Base-by-base conservation (phyloP, 2,888 invertebrate species). In the Ennomos erosarius region DNA sequence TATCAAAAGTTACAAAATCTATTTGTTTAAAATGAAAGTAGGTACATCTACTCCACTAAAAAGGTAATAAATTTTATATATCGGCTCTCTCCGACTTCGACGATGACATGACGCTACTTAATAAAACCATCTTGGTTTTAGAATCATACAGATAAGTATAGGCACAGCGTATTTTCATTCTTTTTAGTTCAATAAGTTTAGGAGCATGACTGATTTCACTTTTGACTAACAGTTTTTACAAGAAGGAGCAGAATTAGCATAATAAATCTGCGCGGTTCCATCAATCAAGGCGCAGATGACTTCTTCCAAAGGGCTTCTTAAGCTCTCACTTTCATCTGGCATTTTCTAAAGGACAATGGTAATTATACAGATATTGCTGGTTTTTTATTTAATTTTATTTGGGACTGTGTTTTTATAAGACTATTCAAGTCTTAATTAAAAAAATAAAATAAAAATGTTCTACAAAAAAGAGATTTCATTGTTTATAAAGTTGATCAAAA, bases 301-400 rank as follows among this genome's bases (percentile, higher is more conserved):
- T 87, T 85, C 85, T 84, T 84, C 86, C 80, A 81, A 87, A 88
- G 76, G 86, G 85, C 81, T 86, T 87, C 85, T 66, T 89, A 90
- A 91, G 91, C 91, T 76, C 85, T 89, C 85, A 84, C 90, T 90
- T 90, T 89, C 89, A 88, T 88, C 82, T 84, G 79, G 75, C 78
- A 75, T 75, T 78, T 76, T 66, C 55, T 57, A 68, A 68, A 61
- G 65, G 61, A 76, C 76, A 79, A 78, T 76, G 67, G 71, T 82
- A 82, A 82, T 81, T 79, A 81, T 76, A 68, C 70, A 58, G 68
- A 68, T 75, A 71, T 75, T 67, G 71, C 75, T 69, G 70, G 68
- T 47, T 26, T 26, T 26, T 26, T 26, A 26, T 26, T 26, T 6
- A 3, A 26, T 9, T 1, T 1, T 35, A 36, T 6, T 46, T 8